Base-by-base conservation (phyloP, 2,888 invertebrate species). In the Sympetrum striolatum region DNA sequence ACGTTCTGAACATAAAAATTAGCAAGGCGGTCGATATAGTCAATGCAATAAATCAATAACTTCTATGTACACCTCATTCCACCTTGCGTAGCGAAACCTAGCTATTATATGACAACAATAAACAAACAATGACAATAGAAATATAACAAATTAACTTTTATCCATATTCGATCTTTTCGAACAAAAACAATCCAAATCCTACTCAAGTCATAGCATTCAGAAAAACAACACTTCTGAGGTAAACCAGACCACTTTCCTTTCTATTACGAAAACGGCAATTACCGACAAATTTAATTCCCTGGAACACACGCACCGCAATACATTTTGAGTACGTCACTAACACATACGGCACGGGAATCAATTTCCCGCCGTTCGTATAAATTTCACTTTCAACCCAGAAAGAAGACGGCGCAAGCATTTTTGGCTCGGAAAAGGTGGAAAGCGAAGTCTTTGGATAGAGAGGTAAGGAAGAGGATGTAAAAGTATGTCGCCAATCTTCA, bases 331-430 rank as follows among this genome's bases (percentile, higher is more conserved):
- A 2, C 14, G 14, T 25, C 25, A 25, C 14, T 31, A 73, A 25
- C 22, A 25, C n/a, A 73, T 73, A 73, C 73, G 31, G 10, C 73
- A 6, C 25, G 12, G 22, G 73, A 25, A 73, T 73, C 73, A 73
- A 73, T 31, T 31, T 73, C 73, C 73, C 25, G 73, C 31, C 31
- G 64, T 64, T 64, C 22, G 22, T 64, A 64, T 64, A 60, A 64
- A 86, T 86, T 86, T 60, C 60, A 86, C 86, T 82, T 82, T 82
- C 82, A 82, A 82, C 82, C 82, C 82, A 82, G 82, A 82, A 82
- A 31, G 35, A 18, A 37, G 60, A n/a, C 60, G 73, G 73, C 25
- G 31, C 73, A 60, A 60, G 37, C 86, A 37, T 86, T 60, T 86
- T 86, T 86, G 86, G 86, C 86, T 86, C 58, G 35, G 86, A 86